Base-by-base conservation (phyloP, 1,140 invertebrate genomes). In the Bombus superbus region DNA sequence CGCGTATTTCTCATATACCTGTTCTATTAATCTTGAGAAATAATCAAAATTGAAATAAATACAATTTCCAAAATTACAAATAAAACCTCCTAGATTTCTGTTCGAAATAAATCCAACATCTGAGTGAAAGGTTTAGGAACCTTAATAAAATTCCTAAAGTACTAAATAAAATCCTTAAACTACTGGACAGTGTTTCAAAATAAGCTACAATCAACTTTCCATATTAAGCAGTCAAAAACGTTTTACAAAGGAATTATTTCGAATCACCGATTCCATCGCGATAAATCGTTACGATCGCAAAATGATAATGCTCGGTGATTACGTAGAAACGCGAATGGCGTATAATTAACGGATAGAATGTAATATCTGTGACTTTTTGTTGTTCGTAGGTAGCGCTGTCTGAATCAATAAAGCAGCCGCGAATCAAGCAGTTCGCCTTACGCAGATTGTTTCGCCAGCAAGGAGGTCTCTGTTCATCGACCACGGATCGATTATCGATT, bases 401-500 rank as follows among this genome's bases (percentile, higher is more conserved):
- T 15, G 53, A 73, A 85, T 80, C 83, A 40, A 85, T 80, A 72
- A 72, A 35, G 9, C 28, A 18, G 6, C 32, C 75, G 66, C 75
- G 76, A 84, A 79, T 84, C 83, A 76, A 57, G 5, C 82, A 13
- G 47, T 18, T 42, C 22, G 66, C 57, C 10, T 53, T 42, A 72
- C 32, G 76, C 66, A 40, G 40, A 80, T 80, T 64, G 68, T 85
- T 85, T 85, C 83, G 83, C 53, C 73, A 25, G 28, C 35, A 28
- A 57, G 5, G 25, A 64, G 44, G 44, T 38, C 62, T 44, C 79
- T 15, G 57, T 79, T 79, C 83, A 79, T 84, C 83, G 76, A 44
- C 83, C 32, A 59, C 62, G 59, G 71, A 85, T 85, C 84, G 84
- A 85, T 85, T 85, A 81, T 85, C 84, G 79, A 85, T 85, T 85